A percentile compares a stretch with the other conserved stretches of the same genome.
These are phyloP conservation scores for Caenorhabditis imperialis DNA, from an alignment of 2,888 invertebrate species.

Conservation along the genomic window DNA sequence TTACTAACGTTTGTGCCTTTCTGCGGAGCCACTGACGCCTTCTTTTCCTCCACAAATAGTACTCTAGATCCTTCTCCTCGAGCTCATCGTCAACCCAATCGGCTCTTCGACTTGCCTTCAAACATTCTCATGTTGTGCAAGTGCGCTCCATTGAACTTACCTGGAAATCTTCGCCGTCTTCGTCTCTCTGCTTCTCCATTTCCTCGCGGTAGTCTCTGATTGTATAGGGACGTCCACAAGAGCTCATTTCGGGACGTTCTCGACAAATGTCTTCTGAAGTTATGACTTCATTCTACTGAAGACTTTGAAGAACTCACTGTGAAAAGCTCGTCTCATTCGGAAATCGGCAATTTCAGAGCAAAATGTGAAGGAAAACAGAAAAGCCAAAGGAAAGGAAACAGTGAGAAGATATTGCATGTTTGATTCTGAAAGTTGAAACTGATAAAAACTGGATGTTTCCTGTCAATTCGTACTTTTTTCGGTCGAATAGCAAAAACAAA, in stretches of 20 bases:
- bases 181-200: conserved; percentile 17
- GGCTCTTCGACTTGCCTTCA: conserved; percentile 31
- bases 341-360: conserved; percentile 29
- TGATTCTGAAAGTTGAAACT: no score
- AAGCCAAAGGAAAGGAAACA: background rate
- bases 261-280: conserved; percentile 37
- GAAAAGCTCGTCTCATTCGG: conserved; percentile 34
- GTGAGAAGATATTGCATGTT: no score
- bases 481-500: no score
- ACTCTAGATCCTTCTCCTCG: conserved; percentile 56
- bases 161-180: conserved; percentile 9
- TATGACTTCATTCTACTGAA: background rate
- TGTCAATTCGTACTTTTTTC: background rate
- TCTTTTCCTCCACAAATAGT: conserved; percentile 57
- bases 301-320: conserved; percentile 21
- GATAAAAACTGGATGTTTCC: background rate
- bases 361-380: conserved; percentile 2
- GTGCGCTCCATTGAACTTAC: background rate
- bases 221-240: conserved; percentile 26
- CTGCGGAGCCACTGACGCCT: conserved; percentile 43
- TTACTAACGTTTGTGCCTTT: conserved; percentile 24
- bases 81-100: conserved; percentile 53
- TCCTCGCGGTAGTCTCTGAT: conserved; percentile 38
- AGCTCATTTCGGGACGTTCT: conserved; percentile 14
- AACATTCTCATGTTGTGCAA: background rate